Evolutionary conservation across 1,140 invertebrate species (phyloP), one percentile per base, ranked within the genome.

Genomic region (Atopsyche davidsoni): DNA sequence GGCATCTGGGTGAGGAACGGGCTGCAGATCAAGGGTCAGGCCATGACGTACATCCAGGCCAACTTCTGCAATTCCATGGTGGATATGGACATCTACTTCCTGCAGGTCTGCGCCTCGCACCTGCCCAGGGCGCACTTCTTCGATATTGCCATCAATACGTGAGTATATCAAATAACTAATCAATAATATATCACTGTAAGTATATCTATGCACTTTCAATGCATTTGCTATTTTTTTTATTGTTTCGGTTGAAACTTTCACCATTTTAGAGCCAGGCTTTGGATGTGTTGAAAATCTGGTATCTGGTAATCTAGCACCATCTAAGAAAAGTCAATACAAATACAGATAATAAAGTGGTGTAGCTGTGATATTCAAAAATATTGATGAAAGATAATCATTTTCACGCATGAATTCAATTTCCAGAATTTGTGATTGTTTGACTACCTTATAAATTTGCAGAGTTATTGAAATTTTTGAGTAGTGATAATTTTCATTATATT

Each of bases 61-160:
- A 96, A 98, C 73, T 98, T 98, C 72, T 96, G 92, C 72, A 96
- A 96, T 69, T 96, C 93, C 1, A 96, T 97, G 89, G 89, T 95
- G 0, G 95, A 98, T 73, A 89, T 94, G 60, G 95, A 98, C 75
- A 75, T 98, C 28, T 98, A 92, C 73, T 80, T 97, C 38, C 67
- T 96, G 45, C 92, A 95, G 80, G 80, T 97, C 14, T 95, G 92
- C 72, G 89, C 90, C 25, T 91, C 87, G 2, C 84, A 91, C 63
- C 72, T 97, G 48, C 83, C 86, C 47, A 80, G 90, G 2, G 86
- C 92, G 62, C 79, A 83, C 52, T 96, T 96, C 67, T 67, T 97
- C 7, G 81, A 84, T 55, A 90, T 86, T 51, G 81, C 93, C 18
- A 81, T 97, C 32, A 88, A 96, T 59, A 87, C 89, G 87, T 89